Base-by-base conservation (phyloP, 1,140 invertebrate genomes). In the Bombus consobrinus region DNA sequence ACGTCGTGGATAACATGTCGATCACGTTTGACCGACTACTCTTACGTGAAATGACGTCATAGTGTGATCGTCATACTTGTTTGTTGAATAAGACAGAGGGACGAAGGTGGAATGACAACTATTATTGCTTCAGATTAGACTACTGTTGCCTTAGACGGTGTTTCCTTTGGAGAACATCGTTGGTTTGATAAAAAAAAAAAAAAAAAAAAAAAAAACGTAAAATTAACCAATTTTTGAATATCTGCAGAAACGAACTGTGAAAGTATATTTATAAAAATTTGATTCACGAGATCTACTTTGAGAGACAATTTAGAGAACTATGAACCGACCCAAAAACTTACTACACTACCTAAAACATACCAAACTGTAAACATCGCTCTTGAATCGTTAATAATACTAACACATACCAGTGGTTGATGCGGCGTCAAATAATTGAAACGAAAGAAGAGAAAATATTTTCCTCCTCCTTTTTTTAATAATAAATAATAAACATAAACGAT, bases 1-100 rank as follows among this genome's bases (percentile, higher is more conserved):
- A 15, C 15, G 13, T 4, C 73, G n/a, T 22, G 18, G n/a, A 37
- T 10, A 32, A 76, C 53, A 79, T 66, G 43, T 85, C 34, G 28
- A 81, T 85, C 83, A 81, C 83, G 78, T 74, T 47, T 59, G 68
- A 72, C 69, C 78, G 57, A 82, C 57, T 86, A 47, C 62, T 82
- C 43, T 86, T 86, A 86, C 84, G 84, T 86, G 68, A 82, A 77
- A 73, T 41, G 84, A 88, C 87, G 87, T 86, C 84, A 88, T 28
- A 4, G 18, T 12, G 25, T 69, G 41, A 28, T 71, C 43, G 34
- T 43, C 62, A 18, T n/a, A 69, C 74, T 78, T 37, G 62, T 39
- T 78, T 34, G 37, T 76, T 10, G 32, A 47, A 18, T n/a, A 34
- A 43, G 0, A 12, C 5, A 28, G 18, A 41, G 12, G 10, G 1